Base-by-base conservation (phyloP, 2,797 vertebrate genomes). In the Manis crassicaudata region DNA sequence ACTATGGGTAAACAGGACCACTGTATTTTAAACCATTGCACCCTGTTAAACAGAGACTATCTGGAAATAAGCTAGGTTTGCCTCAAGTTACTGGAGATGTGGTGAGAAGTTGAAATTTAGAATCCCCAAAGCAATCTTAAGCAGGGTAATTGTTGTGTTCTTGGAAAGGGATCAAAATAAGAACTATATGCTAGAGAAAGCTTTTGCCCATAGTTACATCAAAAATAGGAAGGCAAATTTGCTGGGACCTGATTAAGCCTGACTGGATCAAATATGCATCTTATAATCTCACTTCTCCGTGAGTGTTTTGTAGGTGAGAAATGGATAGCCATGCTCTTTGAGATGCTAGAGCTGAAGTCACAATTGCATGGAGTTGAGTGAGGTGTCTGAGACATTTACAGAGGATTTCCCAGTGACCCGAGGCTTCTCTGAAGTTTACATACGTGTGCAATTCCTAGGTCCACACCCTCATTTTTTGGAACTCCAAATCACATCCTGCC, bases 121-220 rank as follows among this genome's bases (percentile, higher is more conserved):
- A 85, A 86, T 52, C 81, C 67, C 14, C 13, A 73, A 85, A 95
- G 68, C 68, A 46, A 60, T 58, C 52, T 81, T 89, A 87, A 88
- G 17, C 58, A 65, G 52, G 35, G 13, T 81, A 16, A 29, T 23
- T 90, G 32, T 8, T 29, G 12, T 62, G 13, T 86, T 56, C 43
- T 83, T 43, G 13, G 43, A 76, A 76, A 73, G 12, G 37, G 23
- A 65, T 23, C 29, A 54, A 63, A 54, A 50, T 9, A 50, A 29
- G 25, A 86, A 18, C 56, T 88, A 16, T 27, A 10, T 35, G 43
- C 20, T 50, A 46, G 5, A 94, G 40, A 75, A 94, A 82, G 63
- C 7, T 86, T 88, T 86, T 79, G 35, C 37, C 18, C 27, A 60
- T 5, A 76, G 46, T 46, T 87, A 4, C 62, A 54, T 32, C 46